A percentile compares a stretch with the other conserved stretches of the same genome.
Conservation (phyloP, 2,113 vertebrate genomes). For the Patagioenas fasciata region DNA sequence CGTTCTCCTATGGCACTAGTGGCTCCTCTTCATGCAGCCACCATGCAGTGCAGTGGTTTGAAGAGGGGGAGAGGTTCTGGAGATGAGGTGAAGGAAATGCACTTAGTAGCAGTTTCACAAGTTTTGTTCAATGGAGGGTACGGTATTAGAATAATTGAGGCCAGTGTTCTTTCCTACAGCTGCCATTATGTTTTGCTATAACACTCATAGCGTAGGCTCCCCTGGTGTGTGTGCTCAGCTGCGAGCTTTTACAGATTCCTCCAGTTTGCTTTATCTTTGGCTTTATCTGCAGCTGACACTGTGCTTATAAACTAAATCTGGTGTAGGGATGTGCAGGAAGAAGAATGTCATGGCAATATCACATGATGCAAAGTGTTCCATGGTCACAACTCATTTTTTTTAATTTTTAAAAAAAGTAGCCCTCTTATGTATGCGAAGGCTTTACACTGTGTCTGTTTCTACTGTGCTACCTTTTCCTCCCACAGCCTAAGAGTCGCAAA, state of each 20-base stretch:
- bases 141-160: background rate
- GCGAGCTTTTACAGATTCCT: background rate
- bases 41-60: rapidly evolving
- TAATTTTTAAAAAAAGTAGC: background rate
- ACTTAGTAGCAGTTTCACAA: background rate
- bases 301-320: background rate
- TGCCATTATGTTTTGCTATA: background rate
- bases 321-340: background rate
- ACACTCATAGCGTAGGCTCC: rapidly evolving
- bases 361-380: background rate
- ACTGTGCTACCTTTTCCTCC: background rate
- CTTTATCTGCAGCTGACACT: background rate
- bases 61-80: background rate
- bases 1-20: background rate
- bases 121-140: background rate
- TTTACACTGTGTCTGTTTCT: background rate
- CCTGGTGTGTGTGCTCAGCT: background rate
- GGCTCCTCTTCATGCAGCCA: background rate
- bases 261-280: background rate
- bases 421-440: background rate
- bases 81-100: background rate
- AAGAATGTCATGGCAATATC: background rate
- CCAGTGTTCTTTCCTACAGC: background rate
- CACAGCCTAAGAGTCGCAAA: rapidly evolving
- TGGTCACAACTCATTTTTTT: rapidly evolving